Conservation (phyloP, 1,140 invertebrate genomes). For the Zaprionus lachaisei region DNA sequence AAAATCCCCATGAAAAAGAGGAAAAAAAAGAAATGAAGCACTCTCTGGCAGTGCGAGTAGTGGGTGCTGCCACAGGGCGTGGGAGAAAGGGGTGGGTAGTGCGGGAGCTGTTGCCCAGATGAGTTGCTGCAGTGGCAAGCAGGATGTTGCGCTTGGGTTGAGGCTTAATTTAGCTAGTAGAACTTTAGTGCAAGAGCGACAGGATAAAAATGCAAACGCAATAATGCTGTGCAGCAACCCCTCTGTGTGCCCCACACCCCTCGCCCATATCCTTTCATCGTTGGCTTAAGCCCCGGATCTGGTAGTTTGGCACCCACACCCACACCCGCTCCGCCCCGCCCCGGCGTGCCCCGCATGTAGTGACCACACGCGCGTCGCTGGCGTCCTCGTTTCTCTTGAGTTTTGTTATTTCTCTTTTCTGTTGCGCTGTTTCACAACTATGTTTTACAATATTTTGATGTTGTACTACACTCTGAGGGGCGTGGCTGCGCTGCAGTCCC, state of each 20-base stretch:
- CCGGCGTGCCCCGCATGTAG: slow-evolving; percentile 9
- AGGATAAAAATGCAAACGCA: slow-evolving; percentile 68
- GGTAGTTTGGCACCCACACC: slow-evolving; percentile 13
- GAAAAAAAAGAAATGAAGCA: slow-evolving; percentile 40
- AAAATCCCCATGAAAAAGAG: slow-evolving; percentile 80
- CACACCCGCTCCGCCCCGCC: background rate
- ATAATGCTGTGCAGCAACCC: slow-evolving; percentile 23
- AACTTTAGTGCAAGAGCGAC: slow-evolving; percentile 34
- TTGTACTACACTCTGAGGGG: slow-evolving; percentile 62
- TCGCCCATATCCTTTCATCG: background rate
- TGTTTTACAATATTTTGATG: slow-evolving; percentile 83
- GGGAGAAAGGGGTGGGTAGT: slow-evolving; percentile 6
- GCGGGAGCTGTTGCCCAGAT: slow-evolving; percentile 45
- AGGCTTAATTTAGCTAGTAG: slow-evolving; percentile 73
- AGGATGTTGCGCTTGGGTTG: slow-evolving; percentile 55
- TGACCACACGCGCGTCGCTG: slow-evolving; percentile 31
- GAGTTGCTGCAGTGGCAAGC: slow-evolving; percentile 56
- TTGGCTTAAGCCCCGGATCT: background rate
- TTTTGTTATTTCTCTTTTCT: slow-evolving; percentile 49
- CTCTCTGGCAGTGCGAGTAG: slow-evolving; percentile 21
- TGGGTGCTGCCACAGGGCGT: slow-evolving; percentile 8
- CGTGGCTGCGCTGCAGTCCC: slow-evolving; percentile 16
- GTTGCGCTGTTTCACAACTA: slow-evolving; percentile 78
- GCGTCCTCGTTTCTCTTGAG: slow-evolving; percentile 25
- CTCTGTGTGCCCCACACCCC: background rate